Percentiles rank a stretch among this genome's conserved stretches.
These are phyloP conservation scores for Dipus sagitta DNA, from an alignment of 2,797 vertebrate species.

Conservation along the genomic window DNA sequence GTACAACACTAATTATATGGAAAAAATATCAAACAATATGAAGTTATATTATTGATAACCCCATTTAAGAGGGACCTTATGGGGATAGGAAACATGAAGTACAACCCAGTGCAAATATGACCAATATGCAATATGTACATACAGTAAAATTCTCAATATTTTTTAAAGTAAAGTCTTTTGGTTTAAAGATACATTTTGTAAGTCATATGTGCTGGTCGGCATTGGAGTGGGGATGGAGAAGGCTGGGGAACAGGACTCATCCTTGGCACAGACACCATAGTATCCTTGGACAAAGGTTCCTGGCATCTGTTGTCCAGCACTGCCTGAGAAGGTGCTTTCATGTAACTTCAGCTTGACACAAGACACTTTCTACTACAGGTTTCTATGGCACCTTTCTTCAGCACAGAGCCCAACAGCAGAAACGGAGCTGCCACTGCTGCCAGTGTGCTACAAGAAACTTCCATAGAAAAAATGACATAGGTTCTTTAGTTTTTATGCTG, in stretches of 20 bases:
- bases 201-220: background rate
- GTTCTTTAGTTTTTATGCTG: background rate
- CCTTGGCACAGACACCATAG: background rate
- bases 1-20: background rate
- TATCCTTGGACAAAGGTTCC: background rate
- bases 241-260: background rate
- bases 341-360: too few species aligned
- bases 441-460: background rate
- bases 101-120: too few species aligned
- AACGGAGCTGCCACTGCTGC: background rate
- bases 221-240: background rate
- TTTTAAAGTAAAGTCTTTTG: background rate
- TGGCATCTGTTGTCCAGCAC: background rate
- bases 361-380: background rate
- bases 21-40: slow-evolving; percentile 31
- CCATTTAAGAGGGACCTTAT: too few species aligned
- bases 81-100: too few species aligned
- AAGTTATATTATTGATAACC: background rate
- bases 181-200: slow-evolving; percentile 29
- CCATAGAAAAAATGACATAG: background rate
- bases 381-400: background rate
- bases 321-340: too few species aligned
- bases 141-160: background rate
- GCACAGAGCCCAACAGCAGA: background rate
- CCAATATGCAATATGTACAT: too few species aligned